phyloP scores from a whole-genome alignment of 2,797 vertebrate species.

The Rhabdophis nuchalis region DNA sequence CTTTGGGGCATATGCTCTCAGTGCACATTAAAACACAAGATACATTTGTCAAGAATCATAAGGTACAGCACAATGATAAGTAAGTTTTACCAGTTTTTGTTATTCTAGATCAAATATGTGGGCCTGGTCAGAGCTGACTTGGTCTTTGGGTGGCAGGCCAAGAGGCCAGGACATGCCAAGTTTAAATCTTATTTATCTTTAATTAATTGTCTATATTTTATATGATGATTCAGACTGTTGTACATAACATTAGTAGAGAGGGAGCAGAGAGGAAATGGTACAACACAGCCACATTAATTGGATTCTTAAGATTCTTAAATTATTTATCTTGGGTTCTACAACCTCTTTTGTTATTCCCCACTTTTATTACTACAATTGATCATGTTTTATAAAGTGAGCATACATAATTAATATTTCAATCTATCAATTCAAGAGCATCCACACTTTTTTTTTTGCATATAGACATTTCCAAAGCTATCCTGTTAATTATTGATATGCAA shows the following conservation, averaged over 20 bases:
- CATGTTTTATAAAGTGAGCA: not conserved
- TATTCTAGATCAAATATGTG: not conserved
- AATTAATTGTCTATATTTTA: not conserved
- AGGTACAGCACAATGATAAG: too few species aligned
- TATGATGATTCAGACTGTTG: not conserved
- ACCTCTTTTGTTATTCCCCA: not conserved
- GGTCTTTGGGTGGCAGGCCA: not conserved
- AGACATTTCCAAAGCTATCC: not conserved
- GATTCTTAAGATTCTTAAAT: conserved; percentile 4
- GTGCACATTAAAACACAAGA: too few species aligned
- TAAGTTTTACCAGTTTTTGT: not conserved
- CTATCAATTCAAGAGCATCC: not conserved
- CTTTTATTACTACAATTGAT: not conserved
- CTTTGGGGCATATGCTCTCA: too few species aligned
- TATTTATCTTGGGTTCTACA: not conserved
- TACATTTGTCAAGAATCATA: too few species aligned
- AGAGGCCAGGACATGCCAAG: not conserved
- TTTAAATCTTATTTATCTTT: not conserved
- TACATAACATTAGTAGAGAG: not conserved
- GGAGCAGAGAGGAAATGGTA: not conserved
- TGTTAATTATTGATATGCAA: not conserved
- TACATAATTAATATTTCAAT: not conserved
- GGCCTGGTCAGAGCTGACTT: not conserved
- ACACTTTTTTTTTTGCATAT: not conserved
- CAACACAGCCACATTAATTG: not conserved